A percentile compares a stretch with the other conserved stretches of the same genome.
These are phyloP conservation scores for Anastatus disparis DNA, from an alignment of 1,140 invertebrate genomes.

Conservation along the genomic window DNA sequence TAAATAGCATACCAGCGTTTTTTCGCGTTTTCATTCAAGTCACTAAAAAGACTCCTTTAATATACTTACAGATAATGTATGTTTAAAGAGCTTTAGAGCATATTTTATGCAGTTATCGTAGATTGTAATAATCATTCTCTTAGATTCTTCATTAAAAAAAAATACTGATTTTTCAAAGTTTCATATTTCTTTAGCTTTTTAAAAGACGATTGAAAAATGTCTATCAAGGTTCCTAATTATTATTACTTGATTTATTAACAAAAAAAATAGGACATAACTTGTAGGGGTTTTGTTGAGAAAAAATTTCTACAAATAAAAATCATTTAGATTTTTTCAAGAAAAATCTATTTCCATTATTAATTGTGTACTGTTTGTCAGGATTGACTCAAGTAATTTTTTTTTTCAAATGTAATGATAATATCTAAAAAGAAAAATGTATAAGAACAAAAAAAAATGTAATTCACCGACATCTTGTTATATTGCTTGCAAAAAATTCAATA, in stretches of 20 bases:
- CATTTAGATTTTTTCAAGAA: slow-evolving; percentile 9
- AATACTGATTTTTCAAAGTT: slow-evolving; percentile 33
- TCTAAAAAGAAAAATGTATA: slow-evolving; percentile 2
- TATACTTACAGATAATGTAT: slow-evolving; percentile 12
- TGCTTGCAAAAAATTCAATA: neutral
- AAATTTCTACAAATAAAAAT: slow-evolving; percentile 4
- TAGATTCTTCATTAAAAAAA: slow-evolving; percentile 8
- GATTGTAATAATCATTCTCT: slow-evolving; percentile 24
- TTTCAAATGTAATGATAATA: slow-evolving; percentile 14
- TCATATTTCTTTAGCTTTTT: slow-evolving; percentile 36
- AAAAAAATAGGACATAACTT: slow-evolving; percentile 1
- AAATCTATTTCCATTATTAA: slow-evolving; percentile 10
- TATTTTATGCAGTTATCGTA: slow-evolving; percentile 30
- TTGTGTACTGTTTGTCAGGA: neutral
- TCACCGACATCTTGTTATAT: slow-evolving; percentile 13
- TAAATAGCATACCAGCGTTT: slow-evolving; percentile 57
- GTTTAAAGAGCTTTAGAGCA: slow-evolving; percentile 22
- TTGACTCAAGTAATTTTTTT: neutral
- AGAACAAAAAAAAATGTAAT: neutral
- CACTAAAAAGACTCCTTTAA: slow-evolving; percentile 19
- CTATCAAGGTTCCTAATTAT: slow-evolving; percentile 38
- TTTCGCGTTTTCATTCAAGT: slow-evolving; percentile 36
- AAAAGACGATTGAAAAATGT: slow-evolving; percentile 24
- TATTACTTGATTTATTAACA: slow-evolving; percentile 27
- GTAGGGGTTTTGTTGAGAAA: slow-evolving; percentile 14